phyloP scores from a whole-genome alignment of 2,797 vertebrate genomes.

The Myotis planiceps region DNA sequence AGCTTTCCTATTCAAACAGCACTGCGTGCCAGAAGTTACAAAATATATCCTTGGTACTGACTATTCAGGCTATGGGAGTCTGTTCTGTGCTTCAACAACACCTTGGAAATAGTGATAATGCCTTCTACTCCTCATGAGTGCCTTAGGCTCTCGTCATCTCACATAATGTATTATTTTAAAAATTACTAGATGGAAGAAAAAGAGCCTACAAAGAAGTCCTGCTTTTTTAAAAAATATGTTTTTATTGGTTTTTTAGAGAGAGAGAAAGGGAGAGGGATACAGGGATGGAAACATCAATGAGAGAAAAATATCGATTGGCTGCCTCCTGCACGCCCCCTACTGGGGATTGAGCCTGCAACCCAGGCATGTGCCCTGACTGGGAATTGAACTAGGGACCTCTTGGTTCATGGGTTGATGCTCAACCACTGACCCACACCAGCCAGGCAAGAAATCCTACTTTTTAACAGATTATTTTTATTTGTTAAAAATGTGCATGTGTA shows the following conservation, averaged over 20 bases:
- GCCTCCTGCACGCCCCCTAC: no score
- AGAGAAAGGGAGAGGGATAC: no score
- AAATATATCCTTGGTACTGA: neutral
- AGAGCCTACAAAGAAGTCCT: neutral
- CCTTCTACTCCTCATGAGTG: slow-evolving; percentile 11
- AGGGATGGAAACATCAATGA: no score
- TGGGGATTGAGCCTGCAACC: no score
- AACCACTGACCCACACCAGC: no score
- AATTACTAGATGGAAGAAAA: slow-evolving; percentile 20
- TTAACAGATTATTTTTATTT: neutral
- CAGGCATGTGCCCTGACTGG: no score
- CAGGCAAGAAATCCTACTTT: neutral
- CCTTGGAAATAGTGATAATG: slow-evolving; percentile 11
- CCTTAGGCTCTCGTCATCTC: neutral
- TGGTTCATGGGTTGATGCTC: no score
- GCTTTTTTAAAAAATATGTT: no score
- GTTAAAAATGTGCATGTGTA: neutral
- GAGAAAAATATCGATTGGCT: no score
- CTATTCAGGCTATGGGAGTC: neutral
- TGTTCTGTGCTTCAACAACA: neutral
- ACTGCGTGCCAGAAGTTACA: neutral
- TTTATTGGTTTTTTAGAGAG: no score
- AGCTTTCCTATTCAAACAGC: neutral
- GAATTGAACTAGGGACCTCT: no score
- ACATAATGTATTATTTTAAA: slow-evolving; percentile 52